Evolutionary conservation across 2,113 vertebrate genomes (phyloP).

Genomic region (Gymnarchus niloticus): DNA sequence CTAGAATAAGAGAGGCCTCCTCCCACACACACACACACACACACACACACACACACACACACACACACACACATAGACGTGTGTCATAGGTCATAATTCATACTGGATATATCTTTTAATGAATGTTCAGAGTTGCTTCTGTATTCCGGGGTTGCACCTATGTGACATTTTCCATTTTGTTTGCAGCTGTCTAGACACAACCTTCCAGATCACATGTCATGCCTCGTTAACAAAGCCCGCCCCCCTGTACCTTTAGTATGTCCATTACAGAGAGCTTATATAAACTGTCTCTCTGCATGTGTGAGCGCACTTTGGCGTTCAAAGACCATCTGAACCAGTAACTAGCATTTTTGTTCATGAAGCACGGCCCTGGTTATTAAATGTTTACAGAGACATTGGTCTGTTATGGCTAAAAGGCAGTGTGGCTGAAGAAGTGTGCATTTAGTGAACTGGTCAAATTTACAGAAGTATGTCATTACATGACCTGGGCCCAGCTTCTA

Average conservation of each 20-base stretch:
- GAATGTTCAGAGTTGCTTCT: not conserved
- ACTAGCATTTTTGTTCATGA: not conserved
- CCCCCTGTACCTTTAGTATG: not conserved
- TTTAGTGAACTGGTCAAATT: not conserved
- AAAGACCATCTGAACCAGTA: not conserved
- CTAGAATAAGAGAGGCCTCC: not conserved
- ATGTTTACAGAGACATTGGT: not conserved
- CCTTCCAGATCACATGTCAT: not conserved
- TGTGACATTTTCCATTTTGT: not conserved
- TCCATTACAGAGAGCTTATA: not conserved
- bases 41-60: not conserved
- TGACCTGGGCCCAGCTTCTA: not conserved
- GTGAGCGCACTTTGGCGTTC: not conserved
- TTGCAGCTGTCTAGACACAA: not conserved
- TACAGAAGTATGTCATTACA: not conserved
- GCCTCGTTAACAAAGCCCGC: not conserved
- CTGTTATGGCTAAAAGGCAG: not conserved
- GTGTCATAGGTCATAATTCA: not conserved
- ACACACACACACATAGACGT: not conserved
- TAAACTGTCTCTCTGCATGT: not conserved
- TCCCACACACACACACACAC: not conserved
- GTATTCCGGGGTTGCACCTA: not conserved
- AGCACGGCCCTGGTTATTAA: not conserved
- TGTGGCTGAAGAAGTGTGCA: not conserved
- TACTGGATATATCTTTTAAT: not conserved